Conservation (phyloP, 1,140 invertebrate genomes). For the Penaeus indicus region DNA sequence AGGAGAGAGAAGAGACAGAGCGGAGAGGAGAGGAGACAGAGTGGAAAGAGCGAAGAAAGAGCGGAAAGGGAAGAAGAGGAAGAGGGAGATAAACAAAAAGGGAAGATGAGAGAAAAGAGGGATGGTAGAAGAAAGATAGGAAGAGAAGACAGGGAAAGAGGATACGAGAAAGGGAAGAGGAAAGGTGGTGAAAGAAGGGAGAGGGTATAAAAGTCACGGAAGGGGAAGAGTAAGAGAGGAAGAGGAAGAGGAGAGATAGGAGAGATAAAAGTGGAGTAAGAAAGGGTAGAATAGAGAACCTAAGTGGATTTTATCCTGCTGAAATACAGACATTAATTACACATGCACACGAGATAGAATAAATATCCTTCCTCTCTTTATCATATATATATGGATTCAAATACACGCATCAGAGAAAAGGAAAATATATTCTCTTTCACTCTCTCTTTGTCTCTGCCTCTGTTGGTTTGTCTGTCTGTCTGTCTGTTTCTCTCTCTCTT, state of each 20-base stretch:
- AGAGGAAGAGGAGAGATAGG: too few species aligned
- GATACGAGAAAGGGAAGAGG: not conserved
- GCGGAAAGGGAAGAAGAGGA: not conserved
- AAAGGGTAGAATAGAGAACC: not conserved
- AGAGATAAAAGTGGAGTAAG: not conserved
- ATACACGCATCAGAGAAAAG: not conserved
- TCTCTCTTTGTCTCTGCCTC: not conserved
- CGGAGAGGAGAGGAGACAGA: not conserved
- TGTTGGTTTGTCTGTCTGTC: not conserved
- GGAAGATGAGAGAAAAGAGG: not conserved
- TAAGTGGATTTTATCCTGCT: not conserved
- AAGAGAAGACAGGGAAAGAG: not conserved
- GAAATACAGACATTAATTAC: too few species aligned
- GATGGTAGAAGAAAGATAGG: not conserved
- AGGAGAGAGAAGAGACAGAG: constrained; percentile 32
- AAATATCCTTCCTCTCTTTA: too few species aligned
- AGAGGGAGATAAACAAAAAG: not conserved
- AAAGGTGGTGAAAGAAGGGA: not conserved
- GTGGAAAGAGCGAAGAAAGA: constrained; percentile 8
- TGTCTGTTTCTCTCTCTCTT: not conserved
- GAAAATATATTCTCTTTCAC: not conserved
- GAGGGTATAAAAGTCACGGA: not conserved
- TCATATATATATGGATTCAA: too few species aligned
- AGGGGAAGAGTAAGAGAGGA: not conserved
- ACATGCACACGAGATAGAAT: too few species aligned